Percentiles rank a stretch among this genome's conserved stretches.
phyloP scores from a whole-genome alignment of 2,113 vertebrate genomes.

The Semicossyphus pulcher region DNA sequence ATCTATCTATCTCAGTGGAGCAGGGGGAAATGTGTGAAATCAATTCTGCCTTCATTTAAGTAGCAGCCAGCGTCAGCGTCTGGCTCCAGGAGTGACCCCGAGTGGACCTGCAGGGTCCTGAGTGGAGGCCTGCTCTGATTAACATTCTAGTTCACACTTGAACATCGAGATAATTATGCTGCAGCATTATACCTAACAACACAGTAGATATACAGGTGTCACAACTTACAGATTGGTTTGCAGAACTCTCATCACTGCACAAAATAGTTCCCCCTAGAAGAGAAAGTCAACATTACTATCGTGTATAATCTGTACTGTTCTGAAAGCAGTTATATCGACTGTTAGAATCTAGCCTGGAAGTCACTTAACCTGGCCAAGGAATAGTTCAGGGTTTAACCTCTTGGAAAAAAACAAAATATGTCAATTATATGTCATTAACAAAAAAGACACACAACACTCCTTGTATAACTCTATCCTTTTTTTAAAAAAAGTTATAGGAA shows the following conservation, averaged over 20 bases:
- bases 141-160: slow-evolving; percentile 25
- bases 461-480: too few species aligned
- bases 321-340: too few species aligned
- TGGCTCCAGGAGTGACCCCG: slow-evolving; percentile 65
- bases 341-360: too few species aligned
- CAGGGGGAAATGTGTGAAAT: slow-evolving; percentile 70
- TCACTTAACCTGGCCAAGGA: too few species aligned
- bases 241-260: background rate
- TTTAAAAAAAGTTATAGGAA: too few species aligned
- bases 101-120: slow-evolving; percentile 40
- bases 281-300: too few species aligned
- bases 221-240: background rate
- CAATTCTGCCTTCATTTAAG: slow-evolving; percentile 77
- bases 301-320: too few species aligned
- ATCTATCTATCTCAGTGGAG: slow-evolving; percentile 60
- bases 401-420: too few species aligned
- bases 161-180: slow-evolving; percentile 16
- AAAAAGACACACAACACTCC: too few species aligned
- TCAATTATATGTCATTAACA: too few species aligned
- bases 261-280: too few species aligned
- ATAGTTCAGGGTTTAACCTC: too few species aligned
- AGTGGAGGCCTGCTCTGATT: slow-evolving; percentile 34
- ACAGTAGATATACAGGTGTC: background rate
- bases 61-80: slow-evolving; percentile 56
- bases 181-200: background rate